Evolutionary conservation across 2,888 invertebrate species (phyloP).

Genomic region (Catocala fraxini): DNA sequence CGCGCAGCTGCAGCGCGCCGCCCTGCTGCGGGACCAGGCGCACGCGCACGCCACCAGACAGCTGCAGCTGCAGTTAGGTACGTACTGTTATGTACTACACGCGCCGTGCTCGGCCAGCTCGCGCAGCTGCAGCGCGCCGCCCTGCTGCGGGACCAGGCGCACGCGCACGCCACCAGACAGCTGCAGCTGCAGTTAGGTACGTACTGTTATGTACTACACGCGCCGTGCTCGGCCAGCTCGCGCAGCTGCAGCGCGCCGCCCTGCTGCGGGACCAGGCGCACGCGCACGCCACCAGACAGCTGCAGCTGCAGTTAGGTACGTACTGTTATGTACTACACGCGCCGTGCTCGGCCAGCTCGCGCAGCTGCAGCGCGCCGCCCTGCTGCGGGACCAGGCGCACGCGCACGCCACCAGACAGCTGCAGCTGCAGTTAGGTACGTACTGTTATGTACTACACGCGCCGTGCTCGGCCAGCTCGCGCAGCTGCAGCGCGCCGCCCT

Average conservation of each 20-base stretch:
- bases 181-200: conserved; percentile 33
- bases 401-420: conserved; percentile 39
- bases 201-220: no score
- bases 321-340: no score
- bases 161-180: conserved; percentile 45
- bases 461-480: neutral
- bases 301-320: conserved; percentile 33
- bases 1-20: conserved; percentile 69
- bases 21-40: conserved; percentile 65
- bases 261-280: conserved; percentile 67
- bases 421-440: conserved; percentile 30
- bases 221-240: conserved; percentile 67
- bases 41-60: conserved; percentile 50
- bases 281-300: conserved; percentile 39
- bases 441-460: neutral
- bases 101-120: conserved; percentile 65
- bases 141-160: conserved; percentile 65
- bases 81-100: no score
- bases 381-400: conserved; percentile 67
- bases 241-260: conserved; percentile 69
- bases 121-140: conserved; percentile 71
- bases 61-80: conserved; percentile 33
- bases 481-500: no score
- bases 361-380: conserved; percentile 67
- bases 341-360: conserved; percentile 69